These are phyloP conservation scores for Mnemiopsis leidyi DNA, from an alignment of 37 sponge, comb jelly and placozoan species.

Conservation along the genomic window DNA sequence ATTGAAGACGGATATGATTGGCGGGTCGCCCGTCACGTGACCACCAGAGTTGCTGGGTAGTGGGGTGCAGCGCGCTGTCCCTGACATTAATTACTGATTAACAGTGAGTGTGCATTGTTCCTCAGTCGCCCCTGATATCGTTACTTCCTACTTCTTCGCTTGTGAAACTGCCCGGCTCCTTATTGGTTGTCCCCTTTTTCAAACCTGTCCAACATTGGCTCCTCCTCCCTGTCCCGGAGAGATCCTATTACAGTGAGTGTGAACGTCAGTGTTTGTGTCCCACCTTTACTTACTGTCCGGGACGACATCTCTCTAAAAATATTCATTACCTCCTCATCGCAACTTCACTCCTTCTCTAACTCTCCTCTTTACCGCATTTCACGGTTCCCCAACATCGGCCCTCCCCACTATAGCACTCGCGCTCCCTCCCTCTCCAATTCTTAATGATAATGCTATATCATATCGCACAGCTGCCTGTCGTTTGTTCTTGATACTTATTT, in stretches of 20 bases:
- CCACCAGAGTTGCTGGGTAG: neutral
- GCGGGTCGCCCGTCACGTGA: neutral
- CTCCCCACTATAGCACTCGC: neutral
- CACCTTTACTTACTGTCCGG: too few relatives aligned
- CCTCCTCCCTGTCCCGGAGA: neutral
- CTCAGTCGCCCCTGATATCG: neutral
- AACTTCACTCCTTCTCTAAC: neutral
- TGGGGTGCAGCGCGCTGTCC: neutral
- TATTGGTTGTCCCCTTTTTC: neutral
- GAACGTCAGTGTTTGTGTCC: neutral
- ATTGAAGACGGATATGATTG: neutral
- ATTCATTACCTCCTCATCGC: neutral
- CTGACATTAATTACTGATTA: neutral
- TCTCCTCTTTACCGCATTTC: neutral
- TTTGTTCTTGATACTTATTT: neutral
- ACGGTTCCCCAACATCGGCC: neutral
- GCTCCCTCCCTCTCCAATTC: too few relatives aligned
- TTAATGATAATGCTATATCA: too few relatives aligned
- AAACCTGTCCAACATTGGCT: neutral
- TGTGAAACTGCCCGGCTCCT: neutral
- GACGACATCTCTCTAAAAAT: neutral
- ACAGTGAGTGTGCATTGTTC: neutral
- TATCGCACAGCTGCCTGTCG: too few relatives aligned
- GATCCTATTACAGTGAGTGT: neutral
- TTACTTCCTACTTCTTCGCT: neutral